phyloP scores from a whole-genome alignment of 1,140 invertebrate species.

The Galendromus occidentalis region DNA sequence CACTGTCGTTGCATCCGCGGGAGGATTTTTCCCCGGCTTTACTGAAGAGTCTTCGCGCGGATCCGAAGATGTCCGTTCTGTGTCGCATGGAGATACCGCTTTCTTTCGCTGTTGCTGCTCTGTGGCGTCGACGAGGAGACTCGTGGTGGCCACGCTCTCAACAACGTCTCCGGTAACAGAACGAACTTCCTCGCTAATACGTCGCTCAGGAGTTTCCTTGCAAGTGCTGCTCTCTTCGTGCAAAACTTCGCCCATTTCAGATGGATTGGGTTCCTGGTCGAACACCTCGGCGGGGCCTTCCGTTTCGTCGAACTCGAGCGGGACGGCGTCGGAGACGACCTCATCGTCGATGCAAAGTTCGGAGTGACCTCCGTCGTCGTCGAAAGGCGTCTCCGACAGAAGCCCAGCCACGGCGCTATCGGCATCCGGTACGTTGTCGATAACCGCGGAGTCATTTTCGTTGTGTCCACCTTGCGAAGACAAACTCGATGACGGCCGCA shows the following conservation, averaged over 20 bases:
- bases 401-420: background rate
- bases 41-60: background rate
- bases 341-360: conserved; percentile 6
- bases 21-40: background rate
- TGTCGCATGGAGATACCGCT: too few species aligned
- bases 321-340: too few species aligned
- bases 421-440: background rate
- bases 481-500: background rate
- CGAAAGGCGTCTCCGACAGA: background rate
- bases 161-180: conserved; percentile 7
- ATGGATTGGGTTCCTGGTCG: too few species aligned
- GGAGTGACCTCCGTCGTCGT: background rate
- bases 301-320: too few species aligned
- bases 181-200: background rate
- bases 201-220: too few species aligned
- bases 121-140: background rate
- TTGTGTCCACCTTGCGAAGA: background rate
- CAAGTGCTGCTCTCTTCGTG: too few species aligned
- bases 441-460: background rate
- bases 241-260: too few species aligned
- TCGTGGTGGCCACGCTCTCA: conserved; percentile 4
- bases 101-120: background rate
- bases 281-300: too few species aligned
- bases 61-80: background rate
- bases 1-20: background rate